phyloP scores from a whole-genome alignment of 1,140 invertebrate species.

The Zaprionus tsacasi region DNA sequence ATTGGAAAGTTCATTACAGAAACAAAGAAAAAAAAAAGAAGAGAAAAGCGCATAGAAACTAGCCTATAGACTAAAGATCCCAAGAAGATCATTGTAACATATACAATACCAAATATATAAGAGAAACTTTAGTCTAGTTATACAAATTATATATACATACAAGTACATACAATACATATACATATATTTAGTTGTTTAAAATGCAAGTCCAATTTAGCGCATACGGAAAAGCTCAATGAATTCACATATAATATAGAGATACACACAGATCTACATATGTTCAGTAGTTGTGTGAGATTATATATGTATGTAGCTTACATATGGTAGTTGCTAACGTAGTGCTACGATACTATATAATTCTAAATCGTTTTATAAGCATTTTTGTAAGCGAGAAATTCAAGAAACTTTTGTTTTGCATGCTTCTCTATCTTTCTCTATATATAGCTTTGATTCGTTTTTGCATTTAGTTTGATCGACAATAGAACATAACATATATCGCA shows the following conservation, averaged over 20 bases:
- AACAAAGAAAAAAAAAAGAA: background rate
- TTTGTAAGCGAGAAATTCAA: conserved; percentile 52
- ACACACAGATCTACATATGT: conserved; percentile 10
- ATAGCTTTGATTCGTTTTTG: conserved; percentile 10
- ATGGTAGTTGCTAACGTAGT: conserved; percentile 22
- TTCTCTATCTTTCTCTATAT: background rate
- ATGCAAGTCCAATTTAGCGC: conserved; percentile 68
- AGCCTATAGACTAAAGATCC: conserved; percentile 73
- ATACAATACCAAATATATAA: conserved; percentile 72
- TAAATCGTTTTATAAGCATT: conserved; percentile 69
- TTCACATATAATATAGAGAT: conserved; percentile 2
- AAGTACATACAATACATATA: conserved; percentile 22
- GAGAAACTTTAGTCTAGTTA: conserved; percentile 63
- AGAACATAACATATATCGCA: conserved; percentile 15
- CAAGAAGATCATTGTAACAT: conserved; percentile 72
- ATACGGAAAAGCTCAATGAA: conserved; percentile 4
- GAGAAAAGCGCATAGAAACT: conserved; percentile 51
- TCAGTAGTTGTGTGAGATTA: conserved; percentile 29
- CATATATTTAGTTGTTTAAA: conserved; percentile 69
- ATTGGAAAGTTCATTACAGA: conserved; percentile 34
- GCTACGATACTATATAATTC: conserved; percentile 47
- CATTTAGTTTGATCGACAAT: conserved; percentile 40
- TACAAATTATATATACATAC: conserved; percentile 51
- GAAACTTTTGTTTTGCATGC: conserved; percentile 17
- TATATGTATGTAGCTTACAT: conserved; percentile 53